Evolutionary conservation across 2,888 invertebrate genomes (phyloP), one percentile per base, ranked within the genome.

Genomic region (Microctonus aethiopoides): DNA sequence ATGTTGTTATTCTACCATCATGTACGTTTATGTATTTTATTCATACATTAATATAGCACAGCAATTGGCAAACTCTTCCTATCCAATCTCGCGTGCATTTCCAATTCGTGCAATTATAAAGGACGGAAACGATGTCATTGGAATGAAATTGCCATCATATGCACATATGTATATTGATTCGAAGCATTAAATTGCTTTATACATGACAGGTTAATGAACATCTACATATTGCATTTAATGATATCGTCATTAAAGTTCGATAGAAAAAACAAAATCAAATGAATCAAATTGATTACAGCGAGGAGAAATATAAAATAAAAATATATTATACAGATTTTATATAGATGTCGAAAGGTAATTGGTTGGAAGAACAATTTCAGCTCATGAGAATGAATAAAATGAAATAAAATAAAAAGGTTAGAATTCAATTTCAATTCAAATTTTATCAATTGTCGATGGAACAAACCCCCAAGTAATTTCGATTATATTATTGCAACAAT

Each of bases 91-190:
- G 52, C 51, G 34, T 67, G 52, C 60, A 36, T 67, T 67, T 39
- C 67, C 60, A 67, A 61, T 41, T 61, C 36, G 20, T 52, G 51
- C 67, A 67, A 67, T 67, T 60, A 67, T 61, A 61, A 61, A 61
- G 52, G 61, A 67, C 67, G 67, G 67, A 67, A 59, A 67, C 24
- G 67, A 60, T 65, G 65, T 26, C 56, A 56, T 54, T 65, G 39
- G 39, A 54, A 65, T 54, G 56, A 56, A 65, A 65, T 65, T 65
- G 54, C 65, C 46, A 46, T 46, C 46, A 46, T 46, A 46, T 54
- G 39, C 39, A 56, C 46, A 46, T 46, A 46, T 54, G 39, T 56
- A 56, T 56, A 65, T 65, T 20, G 65, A 65, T 65, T 65, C 16
- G 16, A 26, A 56, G 16, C 65, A 22, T 65, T 13, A 22, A 65